Percentiles rank a stretch among this genome's conserved stretches.
These are phyloP conservation scores for Otis tarda DNA, from an alignment of 2,113 vertebrate species.

Conservation along the genomic window DNA sequence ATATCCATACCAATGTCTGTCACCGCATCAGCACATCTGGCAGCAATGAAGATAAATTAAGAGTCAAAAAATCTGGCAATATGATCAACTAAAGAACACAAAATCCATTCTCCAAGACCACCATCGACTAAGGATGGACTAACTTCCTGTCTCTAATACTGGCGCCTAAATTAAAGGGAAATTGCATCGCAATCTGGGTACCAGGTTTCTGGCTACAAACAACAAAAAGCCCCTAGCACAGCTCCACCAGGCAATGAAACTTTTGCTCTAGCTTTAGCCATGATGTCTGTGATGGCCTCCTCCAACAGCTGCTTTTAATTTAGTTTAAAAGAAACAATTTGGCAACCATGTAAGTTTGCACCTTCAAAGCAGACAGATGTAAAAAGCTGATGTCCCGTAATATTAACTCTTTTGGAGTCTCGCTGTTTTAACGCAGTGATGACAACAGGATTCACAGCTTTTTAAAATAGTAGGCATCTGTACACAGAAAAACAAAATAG, in stretches of 20 bases:
- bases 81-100: constrained; percentile 75
- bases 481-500: neutral
- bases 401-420: constrained; percentile 28
- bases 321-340: constrained; percentile 57
- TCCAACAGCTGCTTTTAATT: constrained; percentile 62
- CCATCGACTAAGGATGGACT: constrained; percentile 77
- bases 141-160: constrained; percentile 82
- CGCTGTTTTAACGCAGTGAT: neutral
- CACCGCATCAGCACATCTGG: constrained; percentile 83
- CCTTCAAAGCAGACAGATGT: constrained; percentile 46
- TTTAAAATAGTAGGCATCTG: neutral
- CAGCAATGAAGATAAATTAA: constrained; percentile 83
- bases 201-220: constrained; percentile 73
- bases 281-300: constrained; percentile 7
- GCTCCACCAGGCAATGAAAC: constrained; percentile 20
- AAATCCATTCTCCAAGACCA: constrained; percentile 79
- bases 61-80: constrained; percentile 78
- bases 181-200: constrained; percentile 77
- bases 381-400: neutral
- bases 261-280: neutral
- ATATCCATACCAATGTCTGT: constrained; percentile 70
- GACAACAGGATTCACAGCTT: constrained; percentile 19
- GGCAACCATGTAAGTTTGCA: constrained; percentile 48
- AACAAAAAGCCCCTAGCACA: constrained; percentile 55
- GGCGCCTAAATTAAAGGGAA: constrained; percentile 80